Base-by-base conservation (phyloP, 1,140 invertebrate genomes). In the Drosophila malerkotliana region DNA sequence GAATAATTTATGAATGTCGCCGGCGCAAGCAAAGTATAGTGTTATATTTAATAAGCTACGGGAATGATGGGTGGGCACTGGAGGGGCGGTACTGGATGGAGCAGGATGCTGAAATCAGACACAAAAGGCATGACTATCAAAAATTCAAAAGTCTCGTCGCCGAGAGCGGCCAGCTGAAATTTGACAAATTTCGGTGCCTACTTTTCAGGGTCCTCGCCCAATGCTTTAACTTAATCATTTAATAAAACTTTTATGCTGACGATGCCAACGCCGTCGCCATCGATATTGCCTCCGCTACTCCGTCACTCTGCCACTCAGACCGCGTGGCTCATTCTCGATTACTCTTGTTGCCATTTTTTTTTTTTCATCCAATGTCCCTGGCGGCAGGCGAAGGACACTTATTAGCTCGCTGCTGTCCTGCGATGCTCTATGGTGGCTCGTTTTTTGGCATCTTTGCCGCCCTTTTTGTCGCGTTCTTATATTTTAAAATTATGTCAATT, bases 241-340 rank as follows among this genome's bases (percentile, higher is more conserved):
- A 85, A 85, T 87, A 85, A 85, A 85, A 85, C 69, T 87, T 85
- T 85, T 85, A 85, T 85, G 82, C 82, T 85, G 82, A 81, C 82
- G 48, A 64, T 59, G 60, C 72, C 66, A 61, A 32, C 64, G 30
- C 67, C 60, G 48, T 47, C 49, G 47, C 39, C 56, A 57, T 78
- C 61, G 61, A 72, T 78, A 59, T 45, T 18, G 26, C 30, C 30
- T 45, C 37, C 54, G 55, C 26, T 14, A 34, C 32, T 34, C 32
- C 7, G 32, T 4, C 28, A 30, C 30, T 51, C 37, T 48, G 58
- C 18, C 24, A 51, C 45, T 52, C 34, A 21, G 15, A 10, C 24
- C 26, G 26, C 59, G 24, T 9, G 58, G 52, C 56, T 51, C 41
- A 67, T 72, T 60, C 45, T 52, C 81, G 74, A 75, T 78, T 78